A percentile compares a stretch with the other conserved stretches of the same genome.
Conservation (phyloP, 2,888 invertebrate species). For the Eudemis profundana region DNA sequence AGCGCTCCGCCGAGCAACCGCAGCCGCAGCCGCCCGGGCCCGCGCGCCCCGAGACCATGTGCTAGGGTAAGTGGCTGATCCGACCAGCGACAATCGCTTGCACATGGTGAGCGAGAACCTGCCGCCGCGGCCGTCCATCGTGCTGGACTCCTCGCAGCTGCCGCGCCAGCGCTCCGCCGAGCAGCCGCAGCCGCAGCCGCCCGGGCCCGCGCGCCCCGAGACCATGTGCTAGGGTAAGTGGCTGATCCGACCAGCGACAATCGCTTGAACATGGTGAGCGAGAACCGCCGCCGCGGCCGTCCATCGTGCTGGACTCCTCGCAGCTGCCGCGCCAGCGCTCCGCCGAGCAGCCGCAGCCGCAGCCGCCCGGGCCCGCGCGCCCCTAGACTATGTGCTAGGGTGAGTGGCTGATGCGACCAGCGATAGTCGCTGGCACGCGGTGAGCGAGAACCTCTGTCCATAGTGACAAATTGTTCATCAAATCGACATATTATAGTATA, state of each 20-base stretch:
- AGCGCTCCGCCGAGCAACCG: conserved; percentile 76
- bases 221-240: conserved; percentile 73
- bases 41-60: conserved; percentile 78
- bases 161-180: conserved; percentile 80
- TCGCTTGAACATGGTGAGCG: no score
- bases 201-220: conserved; percentile 71
- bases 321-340: conserved; percentile 80
- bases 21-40: conserved; percentile 70
- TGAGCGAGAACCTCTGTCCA: no score
- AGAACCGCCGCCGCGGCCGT: no score
- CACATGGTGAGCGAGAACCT: conserved; percentile 82
- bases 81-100: conserved; percentile 65
- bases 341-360: conserved; percentile 69
- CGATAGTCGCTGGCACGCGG: no score
- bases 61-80: conserved; percentile 56
- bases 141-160: conserved; percentile 81
- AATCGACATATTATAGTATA: no score
- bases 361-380: conserved; percentile 65
- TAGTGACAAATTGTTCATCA: no score
- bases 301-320: conserved; percentile 80
- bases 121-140: conserved; percentile 80
- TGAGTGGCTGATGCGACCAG: neutral
- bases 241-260: no score
- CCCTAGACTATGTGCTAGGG: conserved; percentile 80
- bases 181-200: conserved; percentile 68